A percentile compares a stretch with the other conserved stretches of the same genome.
These are phyloP conservation scores for Syncerus caffer DNA, from an alignment of 2,797 vertebrate species.

Conservation along the genomic window DNA sequence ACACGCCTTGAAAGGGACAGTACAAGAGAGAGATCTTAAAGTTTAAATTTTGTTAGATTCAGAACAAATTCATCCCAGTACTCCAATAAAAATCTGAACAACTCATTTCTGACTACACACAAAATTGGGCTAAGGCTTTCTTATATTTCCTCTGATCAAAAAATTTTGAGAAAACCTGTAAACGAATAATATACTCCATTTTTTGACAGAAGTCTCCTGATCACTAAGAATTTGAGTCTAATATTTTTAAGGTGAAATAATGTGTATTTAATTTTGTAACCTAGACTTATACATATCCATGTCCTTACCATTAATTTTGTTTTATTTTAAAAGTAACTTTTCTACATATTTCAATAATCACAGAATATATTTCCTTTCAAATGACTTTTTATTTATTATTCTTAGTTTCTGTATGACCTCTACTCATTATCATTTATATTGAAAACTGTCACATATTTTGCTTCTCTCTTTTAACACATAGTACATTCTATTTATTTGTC, in stretches of 20 bases:
- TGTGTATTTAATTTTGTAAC: background rate
- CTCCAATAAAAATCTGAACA: background rate
- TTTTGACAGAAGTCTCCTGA: background rate
- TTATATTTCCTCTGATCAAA: background rate
- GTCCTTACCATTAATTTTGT: background rate
- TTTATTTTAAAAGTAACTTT: conserved; percentile 27
- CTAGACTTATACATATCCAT: background rate
- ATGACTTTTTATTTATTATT: conserved; percentile 78
- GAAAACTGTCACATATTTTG: conserved; percentile 74
- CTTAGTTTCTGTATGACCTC: conserved; percentile 47
- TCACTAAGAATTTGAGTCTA: background rate
- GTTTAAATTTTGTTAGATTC: background rate
- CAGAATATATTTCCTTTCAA: conserved; percentile 61
- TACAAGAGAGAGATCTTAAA: background rate
- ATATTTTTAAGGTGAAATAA: background rate
- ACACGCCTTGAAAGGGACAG: background rate
- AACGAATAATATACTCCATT: background rate
- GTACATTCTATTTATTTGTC: conserved; percentile 75
- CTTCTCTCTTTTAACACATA: conserved; percentile 59
- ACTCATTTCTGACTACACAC: background rate
- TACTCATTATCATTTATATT: conserved; percentile 81
- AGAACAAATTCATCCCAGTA: background rate
- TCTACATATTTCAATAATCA: conserved; percentile 54
- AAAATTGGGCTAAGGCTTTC: background rate
- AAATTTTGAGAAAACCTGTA: background rate